A percentile compares a stretch with the other conserved stretches of the same genome.
Evolutionary conservation across 1,140 invertebrate species (phyloP).

Genomic region (Pseudoatta argentina): DNA sequence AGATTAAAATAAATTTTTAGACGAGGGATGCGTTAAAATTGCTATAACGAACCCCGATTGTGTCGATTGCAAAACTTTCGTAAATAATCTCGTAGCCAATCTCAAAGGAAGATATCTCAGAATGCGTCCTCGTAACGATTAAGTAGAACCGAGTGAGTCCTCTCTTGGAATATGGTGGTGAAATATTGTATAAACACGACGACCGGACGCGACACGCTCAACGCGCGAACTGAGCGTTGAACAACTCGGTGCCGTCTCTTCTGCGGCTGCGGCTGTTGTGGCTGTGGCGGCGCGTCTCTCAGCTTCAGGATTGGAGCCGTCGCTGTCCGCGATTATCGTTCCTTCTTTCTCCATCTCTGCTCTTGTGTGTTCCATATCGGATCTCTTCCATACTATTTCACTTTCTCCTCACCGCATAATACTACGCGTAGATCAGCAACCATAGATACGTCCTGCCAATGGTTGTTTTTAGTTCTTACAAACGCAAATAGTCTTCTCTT

Average conservation of each 20-base stretch:
- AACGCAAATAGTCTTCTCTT: neutral
- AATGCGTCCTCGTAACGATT: neutral
- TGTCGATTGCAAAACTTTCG: conserved; percentile 15
- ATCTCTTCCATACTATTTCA: conserved; percentile 48
- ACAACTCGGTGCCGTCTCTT: conserved; percentile 60
- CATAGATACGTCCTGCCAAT: conserved; percentile 13
- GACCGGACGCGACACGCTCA: conserved; percentile 72
- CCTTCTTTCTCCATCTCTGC: conserved; percentile 19
- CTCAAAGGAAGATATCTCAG: neutral
- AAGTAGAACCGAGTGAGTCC: neutral
- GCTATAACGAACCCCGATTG: conserved; percentile 3
- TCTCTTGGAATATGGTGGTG: neutral
- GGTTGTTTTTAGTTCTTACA: conserved; percentile 29
- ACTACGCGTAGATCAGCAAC: neutral
- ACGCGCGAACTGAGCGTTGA: conserved; percentile 69
- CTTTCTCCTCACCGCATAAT: conserved; percentile 20
- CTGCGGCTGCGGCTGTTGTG: conserved; percentile 65
- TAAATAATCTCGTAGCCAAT: conserved; percentile 16
- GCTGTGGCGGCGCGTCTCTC: conserved; percentile 55
- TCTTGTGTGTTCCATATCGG: conserved; percentile 9
- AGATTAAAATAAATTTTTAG: conserved; percentile 19
- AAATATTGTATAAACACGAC: conserved; percentile 22
- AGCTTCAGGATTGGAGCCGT: conserved; percentile 64
- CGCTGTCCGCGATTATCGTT: conserved; percentile 1
- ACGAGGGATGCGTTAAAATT: conserved; percentile 15